Evolutionary conservation across 1,140 invertebrate species (phyloP).

Genomic region (Ctenoplectra terminalis): DNA sequence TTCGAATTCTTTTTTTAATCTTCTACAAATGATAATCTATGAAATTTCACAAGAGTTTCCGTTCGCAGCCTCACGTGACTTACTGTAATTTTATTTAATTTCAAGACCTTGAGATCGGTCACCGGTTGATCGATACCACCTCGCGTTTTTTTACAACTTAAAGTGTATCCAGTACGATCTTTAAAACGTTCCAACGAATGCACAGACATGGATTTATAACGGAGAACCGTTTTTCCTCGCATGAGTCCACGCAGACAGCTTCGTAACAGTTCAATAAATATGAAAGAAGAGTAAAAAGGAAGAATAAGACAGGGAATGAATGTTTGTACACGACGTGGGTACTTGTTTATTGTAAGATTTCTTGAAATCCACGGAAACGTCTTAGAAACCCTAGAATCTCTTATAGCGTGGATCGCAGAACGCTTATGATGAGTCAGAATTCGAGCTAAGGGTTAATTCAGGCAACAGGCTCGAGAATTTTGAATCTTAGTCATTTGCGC

Average conservation of each 20-base stretch:
- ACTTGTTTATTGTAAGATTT: slow-evolving; percentile 18
- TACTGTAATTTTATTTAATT: background rate
- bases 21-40: background rate
- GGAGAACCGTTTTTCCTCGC: background rate
- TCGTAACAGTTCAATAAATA: background rate
- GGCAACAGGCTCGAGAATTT: background rate
- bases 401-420: background rate
- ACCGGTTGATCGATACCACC: slow-evolving; percentile 5
- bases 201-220: background rate
- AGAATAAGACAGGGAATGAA: background rate
- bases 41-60: background rate
- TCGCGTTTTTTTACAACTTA: background rate
- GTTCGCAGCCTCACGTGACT: background rate
- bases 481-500: background rate
- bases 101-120: background rate
- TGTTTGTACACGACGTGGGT: background rate
- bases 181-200: background rate
- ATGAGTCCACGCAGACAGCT: background rate
- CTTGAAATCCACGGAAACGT: background rate
- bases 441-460: slow-evolving; percentile 1
- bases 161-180: background rate
- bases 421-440: slow-evolving; percentile 5
- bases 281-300: background rate
- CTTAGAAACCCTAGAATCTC: slow-evolving; percentile 14
- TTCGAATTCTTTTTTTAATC: background rate